A percentile compares a stretch with the other conserved stretches of the same genome.
phyloP scores from a whole-genome alignment of 1,140 invertebrate species.

The Lineus longissimus region DNA sequence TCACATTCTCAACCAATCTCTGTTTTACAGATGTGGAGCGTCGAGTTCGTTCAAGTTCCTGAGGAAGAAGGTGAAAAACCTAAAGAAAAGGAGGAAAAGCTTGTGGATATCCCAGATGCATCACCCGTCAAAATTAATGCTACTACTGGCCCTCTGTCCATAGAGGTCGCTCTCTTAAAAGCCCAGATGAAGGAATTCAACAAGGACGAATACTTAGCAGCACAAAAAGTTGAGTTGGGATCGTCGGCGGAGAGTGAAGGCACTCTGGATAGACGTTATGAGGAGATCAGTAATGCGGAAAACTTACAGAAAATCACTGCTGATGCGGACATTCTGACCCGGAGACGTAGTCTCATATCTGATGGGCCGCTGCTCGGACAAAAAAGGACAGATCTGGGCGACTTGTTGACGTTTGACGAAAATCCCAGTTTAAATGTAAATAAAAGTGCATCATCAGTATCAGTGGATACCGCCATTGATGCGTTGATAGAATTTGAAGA shows the following conservation, averaged over 20 bases:
- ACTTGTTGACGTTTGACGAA: not conserved
- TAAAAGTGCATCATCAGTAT: constrained; percentile 5
- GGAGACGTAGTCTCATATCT: not conserved
- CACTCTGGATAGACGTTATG: constrained; percentile 12
- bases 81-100: constrained; percentile 14
- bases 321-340: not conserved
- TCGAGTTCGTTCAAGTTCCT: constrained; percentile 88
- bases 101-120: not conserved
- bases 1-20: constrained; percentile 25
- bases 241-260: constrained; percentile 45
- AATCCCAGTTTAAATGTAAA: not conserved
- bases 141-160: not conserved
- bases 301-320: constrained; percentile 1
- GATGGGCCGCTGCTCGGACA: not conserved
- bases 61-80: constrained; percentile 54
- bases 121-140: constrained; percentile 8
- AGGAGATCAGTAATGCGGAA: not conserved
- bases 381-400: not conserved
- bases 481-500: constrained; percentile 23
- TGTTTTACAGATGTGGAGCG: constrained; percentile 82
- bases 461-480: constrained; percentile 32
- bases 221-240: constrained; percentile 36
- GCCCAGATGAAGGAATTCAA: constrained; percentile 41
- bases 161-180: constrained; percentile 31
- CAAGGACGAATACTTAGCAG: constrained; percentile 35